Evolutionary conservation across 2,888 invertebrate genomes (phyloP), one percentile per base, ranked within the genome.

Genomic region (Phragmatobia fuliginosa): DNA sequence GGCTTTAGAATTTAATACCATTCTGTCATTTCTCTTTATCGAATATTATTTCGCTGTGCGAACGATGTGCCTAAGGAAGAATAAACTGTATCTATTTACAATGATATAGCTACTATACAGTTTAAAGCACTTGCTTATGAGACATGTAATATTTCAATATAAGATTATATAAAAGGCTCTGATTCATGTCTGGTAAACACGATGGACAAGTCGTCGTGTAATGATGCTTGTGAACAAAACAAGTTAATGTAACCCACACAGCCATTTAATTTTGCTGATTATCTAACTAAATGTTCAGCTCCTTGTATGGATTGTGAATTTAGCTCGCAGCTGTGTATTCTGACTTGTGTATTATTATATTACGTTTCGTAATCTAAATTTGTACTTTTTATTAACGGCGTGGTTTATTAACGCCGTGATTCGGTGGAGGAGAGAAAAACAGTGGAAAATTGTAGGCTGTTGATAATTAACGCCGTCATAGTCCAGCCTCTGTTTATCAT

Each of bases 111-210:
- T 45, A 6, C 18, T 45, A 18, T 1, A 45, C 2, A 10, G 31
- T 62, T 31, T 60, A 32, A 16, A 33, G 10, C 31, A 66, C 41
- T 33, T 60, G 66, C 66, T 66, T 16, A 63, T 41, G 10, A 36
- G 60, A 49, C 28, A n/a, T n/a, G n/a, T n/a, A n/a, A 36, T 56
- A 52, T 61, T 64, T 64, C 59, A 64, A 33, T 31, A 52, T 58
- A 38, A 25, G 45, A 21, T 60, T 41, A 62, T 52, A 38, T 41
- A 66, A 56, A 25, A 67, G 32, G 45, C 41, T 72, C 62, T 67
- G 67, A 79, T 80, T 75, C 68, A 76, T 72, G 68, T 68, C 49
- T 70, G 67, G 63, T 66, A 66, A 74, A 66, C 72, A 73, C 67
- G 71, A 70, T 71, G 66, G 67, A 69, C 69, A 65, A 6, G 32